These are phyloP conservation scores for Hyles vespertilio DNA, from an alignment of 1,140 invertebrate species.

Conservation along the genomic window DNA sequence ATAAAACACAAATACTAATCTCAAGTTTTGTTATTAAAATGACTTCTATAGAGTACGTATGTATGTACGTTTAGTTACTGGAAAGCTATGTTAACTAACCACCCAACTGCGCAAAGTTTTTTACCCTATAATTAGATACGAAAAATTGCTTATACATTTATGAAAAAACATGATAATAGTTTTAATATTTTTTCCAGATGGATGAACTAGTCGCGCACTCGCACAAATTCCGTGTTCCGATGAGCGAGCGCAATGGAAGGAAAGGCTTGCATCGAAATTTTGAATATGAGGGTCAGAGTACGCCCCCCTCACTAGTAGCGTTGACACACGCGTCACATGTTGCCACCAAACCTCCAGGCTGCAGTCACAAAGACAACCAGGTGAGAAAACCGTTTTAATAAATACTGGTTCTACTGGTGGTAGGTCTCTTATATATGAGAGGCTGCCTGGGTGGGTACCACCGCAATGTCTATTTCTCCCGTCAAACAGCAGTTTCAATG, in stretches of 20 bases:
- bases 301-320: conserved; percentile 43
- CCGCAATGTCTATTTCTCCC: too few species aligned
- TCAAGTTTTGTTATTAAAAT: too few species aligned
- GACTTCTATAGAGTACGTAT: too few species aligned
- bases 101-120: too few species aligned
- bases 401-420: too few species aligned
- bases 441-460: too few species aligned
- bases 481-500: too few species aligned
- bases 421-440: too few species aligned
- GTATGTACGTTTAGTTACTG: too few species aligned
- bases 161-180: background rate
- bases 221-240: conserved; percentile 56
- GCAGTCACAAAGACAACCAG: conserved; percentile 44
- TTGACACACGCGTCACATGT: conserved; percentile 56
- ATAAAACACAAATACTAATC: too few species aligned
- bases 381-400: conserved; percentile 11
- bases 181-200: conserved; percentile 39
- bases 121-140: too few species aligned
- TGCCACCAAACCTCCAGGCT: conserved; percentile 55
- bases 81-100: too few species aligned
- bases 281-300: conserved; percentile 32
- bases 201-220: conserved; percentile 57
- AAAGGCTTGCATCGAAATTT: conserved; percentile 38
- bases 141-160: background rate
- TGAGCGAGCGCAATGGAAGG: conserved; percentile 47